Evolutionary conservation across 2,797 vertebrate genomes (phyloP).

Genomic region (Arrhamphus sclerolepis): DNA sequence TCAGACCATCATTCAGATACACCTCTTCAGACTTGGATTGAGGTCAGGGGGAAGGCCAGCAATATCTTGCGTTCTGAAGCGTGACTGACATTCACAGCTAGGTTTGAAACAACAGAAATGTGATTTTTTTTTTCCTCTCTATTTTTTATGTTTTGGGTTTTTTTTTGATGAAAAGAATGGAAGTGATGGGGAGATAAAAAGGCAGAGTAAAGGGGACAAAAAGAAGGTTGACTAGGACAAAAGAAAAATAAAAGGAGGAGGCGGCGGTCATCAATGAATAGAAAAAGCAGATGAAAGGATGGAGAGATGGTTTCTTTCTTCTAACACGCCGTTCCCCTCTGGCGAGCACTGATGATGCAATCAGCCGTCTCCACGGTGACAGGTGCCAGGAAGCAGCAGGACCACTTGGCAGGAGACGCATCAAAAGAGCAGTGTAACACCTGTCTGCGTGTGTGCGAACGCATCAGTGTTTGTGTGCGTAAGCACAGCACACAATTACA

Average conservation of each 20-base stretch:
- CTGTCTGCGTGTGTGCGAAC: constrained; percentile 54
- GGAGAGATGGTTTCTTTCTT: constrained; percentile 67
- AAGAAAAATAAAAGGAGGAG: constrained; percentile 25
- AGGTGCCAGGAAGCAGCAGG: constrained; percentile 78
- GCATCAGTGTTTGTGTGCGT: constrained; percentile 17
- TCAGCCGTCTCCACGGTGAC: constrained; percentile 79
- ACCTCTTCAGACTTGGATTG: constrained; percentile 74
- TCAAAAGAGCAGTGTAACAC: constrained; percentile 67
- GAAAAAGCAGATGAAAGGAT: constrained; percentile 72
- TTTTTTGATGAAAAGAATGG: constrained; percentile 67
- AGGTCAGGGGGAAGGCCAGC: constrained; percentile 73
- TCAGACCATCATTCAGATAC: constrained; percentile 46
- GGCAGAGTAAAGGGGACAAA: constrained; percentile 48
- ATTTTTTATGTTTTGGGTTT: constrained; percentile 53
- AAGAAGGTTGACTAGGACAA: constrained; percentile 54
- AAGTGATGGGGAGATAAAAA: constrained; percentile 66
- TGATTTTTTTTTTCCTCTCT: constrained; percentile 32
- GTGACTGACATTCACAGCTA: constrained; percentile 59
- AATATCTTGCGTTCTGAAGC: constrained; percentile 66
- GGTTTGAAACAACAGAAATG: constrained; percentile 66
- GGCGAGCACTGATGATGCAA: constrained; percentile 78
- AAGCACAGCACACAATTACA: background rate
- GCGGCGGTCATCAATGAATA: constrained; percentile 52
- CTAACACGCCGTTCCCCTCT: constrained; percentile 65
- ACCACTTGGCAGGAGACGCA: constrained; percentile 69